These are phyloP conservation scores for Lucilia sericata DNA, from an alignment of 1,140 invertebrate genomes.

Conservation along the genomic window DNA sequence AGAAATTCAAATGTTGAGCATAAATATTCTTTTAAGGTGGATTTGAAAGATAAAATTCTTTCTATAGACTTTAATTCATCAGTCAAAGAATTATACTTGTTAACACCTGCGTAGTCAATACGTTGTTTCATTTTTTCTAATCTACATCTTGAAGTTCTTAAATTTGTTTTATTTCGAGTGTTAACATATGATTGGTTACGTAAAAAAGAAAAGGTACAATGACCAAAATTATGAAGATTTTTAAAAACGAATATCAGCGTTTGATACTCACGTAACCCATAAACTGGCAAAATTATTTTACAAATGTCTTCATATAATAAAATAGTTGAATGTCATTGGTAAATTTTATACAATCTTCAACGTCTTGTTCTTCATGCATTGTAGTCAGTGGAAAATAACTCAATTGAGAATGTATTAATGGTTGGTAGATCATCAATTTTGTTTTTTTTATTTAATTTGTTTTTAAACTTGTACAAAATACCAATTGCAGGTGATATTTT, in stretches of 20 bases:
- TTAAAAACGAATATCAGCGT: not conserved
- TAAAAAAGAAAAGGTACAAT: not conserved
- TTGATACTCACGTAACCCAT: constrained; percentile 2
- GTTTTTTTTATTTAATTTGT: not conserved
- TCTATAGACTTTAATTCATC: too few species aligned
- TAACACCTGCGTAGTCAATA: not conserved
- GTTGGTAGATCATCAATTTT: not conserved
- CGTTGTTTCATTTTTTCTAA: constrained; percentile 6
- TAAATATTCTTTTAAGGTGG: too few species aligned
- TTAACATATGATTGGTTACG: not conserved
- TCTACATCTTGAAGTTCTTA: not conserved
- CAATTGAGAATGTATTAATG: too few species aligned
- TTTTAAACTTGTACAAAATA: not conserved
- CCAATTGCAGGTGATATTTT: not conserved
- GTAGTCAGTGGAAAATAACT: not conserved
- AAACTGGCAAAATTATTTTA: not conserved
- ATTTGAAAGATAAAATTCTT: too few species aligned
- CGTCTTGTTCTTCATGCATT: constrained; percentile 15
- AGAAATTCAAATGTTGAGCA: too few species aligned
- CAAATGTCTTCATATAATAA: not conserved
- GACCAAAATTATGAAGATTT: not conserved
- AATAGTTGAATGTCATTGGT: not conserved
- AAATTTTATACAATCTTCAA: constrained; percentile 13
- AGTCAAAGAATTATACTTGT: not conserved
- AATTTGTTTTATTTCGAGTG: not conserved